Percentiles rank a stretch among this genome's conserved stretches.
These are phyloP conservation scores for Heterotilapia buettikoferi DNA, from an alignment of 2,113 vertebrate genomes.

Conservation along the genomic window DNA sequence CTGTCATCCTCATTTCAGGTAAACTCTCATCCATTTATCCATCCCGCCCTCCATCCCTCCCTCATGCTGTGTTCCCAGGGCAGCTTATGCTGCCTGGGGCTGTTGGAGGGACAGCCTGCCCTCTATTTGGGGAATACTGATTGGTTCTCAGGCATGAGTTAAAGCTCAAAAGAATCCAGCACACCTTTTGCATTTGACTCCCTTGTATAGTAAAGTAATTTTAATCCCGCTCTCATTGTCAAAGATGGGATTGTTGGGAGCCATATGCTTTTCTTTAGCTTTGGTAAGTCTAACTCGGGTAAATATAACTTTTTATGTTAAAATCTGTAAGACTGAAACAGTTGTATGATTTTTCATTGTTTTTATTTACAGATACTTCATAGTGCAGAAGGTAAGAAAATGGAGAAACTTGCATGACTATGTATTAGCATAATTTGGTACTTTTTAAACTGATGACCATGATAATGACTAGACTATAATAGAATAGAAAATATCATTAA, in stretches of 20 bases:
- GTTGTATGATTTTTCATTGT: neutral
- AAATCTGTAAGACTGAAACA: neutral
- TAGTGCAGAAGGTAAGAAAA: constrained; percentile 61
- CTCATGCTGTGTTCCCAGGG: constrained; percentile 29
- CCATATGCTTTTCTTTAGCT: constrained; percentile 60
- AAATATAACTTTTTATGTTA: neutral
- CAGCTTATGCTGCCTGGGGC: constrained; percentile 41
- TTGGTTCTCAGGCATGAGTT: constrained; percentile 59
- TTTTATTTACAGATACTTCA: constrained; percentile 57
- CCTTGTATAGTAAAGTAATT: constrained; percentile 65
- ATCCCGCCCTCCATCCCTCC: neutral
- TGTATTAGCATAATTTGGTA: neutral
- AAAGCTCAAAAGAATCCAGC: constrained; percentile 67
- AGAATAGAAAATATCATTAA: neutral
- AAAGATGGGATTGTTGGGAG: constrained; percentile 72
- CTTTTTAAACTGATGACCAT: neutral
- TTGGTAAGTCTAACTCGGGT: constrained; percentile 62
- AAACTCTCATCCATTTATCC: constrained; percentile 4
- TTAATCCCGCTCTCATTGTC: constrained; percentile 55
- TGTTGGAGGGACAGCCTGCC: constrained; percentile 38
- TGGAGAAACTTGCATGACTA: neutral
- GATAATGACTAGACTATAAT: neutral
- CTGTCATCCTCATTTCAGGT: neutral
- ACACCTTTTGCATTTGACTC: constrained; percentile 63
- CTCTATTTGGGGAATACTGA: constrained; percentile 54